phyloP scores from a whole-genome alignment of 2,888 invertebrate genomes.

The Megalurothrips usitatus region DNA sequence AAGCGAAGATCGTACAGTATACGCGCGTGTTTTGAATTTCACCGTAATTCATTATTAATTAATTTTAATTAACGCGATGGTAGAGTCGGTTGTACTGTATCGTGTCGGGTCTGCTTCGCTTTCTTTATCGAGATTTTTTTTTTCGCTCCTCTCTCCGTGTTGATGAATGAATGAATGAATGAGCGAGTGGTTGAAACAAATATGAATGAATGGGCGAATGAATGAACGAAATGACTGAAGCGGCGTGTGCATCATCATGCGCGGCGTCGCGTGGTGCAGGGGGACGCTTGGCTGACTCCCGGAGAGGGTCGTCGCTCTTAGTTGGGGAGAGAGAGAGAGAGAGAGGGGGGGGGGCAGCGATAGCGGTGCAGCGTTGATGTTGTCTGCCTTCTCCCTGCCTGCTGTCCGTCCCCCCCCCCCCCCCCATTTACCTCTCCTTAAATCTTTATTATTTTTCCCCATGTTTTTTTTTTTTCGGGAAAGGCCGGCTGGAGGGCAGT shows the following conservation, averaged over 20 bases:
- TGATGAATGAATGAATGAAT: background rate
- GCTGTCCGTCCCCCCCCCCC: background rate
- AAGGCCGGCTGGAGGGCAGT: background rate
- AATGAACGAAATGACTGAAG: too few relatives aligned
- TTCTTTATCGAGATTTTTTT: too few relatives aligned
- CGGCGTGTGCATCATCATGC: too few relatives aligned
- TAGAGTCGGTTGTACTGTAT: too few relatives aligned
- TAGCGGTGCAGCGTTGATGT: background rate
- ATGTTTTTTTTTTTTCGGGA: background rate
- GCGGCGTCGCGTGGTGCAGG: background rate
- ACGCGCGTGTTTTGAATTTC: too few relatives aligned
- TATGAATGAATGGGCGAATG: too few relatives aligned
- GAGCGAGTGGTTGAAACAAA: background rate
- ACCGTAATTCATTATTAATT: too few relatives aligned
- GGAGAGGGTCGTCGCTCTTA: constrained; percentile 1
- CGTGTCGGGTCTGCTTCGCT: too few relatives aligned
- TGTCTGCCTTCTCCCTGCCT: background rate
- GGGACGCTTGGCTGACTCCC: background rate
- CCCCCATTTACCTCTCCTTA: background rate
- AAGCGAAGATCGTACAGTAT: too few relatives aligned
- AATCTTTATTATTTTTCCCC: background rate
- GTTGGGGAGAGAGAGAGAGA: background rate
- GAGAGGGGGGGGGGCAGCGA: background rate
- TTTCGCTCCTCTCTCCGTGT: too few relatives aligned
- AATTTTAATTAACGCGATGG: too few relatives aligned